These are phyloP conservation scores for Lamellibrachia satsuma DNA, from an alignment of 2,888 invertebrate species.

Conservation along the genomic window DNA sequence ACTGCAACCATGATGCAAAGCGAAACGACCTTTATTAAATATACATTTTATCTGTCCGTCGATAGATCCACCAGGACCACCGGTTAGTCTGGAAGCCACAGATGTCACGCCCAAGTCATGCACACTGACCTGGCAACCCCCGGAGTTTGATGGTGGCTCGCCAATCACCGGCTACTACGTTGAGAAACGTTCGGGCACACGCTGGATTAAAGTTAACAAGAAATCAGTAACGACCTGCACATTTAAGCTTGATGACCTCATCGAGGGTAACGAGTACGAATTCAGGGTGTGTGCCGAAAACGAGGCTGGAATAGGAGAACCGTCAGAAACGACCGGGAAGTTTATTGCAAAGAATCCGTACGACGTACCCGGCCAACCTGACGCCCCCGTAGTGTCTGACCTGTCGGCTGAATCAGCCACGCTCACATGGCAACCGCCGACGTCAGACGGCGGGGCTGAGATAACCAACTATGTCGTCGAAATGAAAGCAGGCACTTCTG, in stretches of 20 bases:
- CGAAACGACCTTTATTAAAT: not conserved
- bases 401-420: conserved; percentile 30
- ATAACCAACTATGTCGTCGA: conserved; percentile 36
- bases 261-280: conserved; percentile 59
- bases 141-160: conserved; percentile 63
- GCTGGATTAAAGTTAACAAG: conserved; percentile 93
- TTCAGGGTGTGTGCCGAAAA: conserved; percentile 64
- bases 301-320: conserved; percentile 60
- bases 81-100: conserved; percentile 45
- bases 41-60: not conserved
- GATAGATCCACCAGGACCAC: conserved; percentile 67
- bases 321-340: conserved; percentile 51
- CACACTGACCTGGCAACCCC: conserved; percentile 61
- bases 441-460: conserved; percentile 34
- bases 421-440: conserved; percentile 33
- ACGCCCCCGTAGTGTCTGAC: conserved; percentile 30
- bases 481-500: conserved; percentile 33
- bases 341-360: conserved; percentile 56
- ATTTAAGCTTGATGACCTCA: conserved; percentile 55
- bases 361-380: conserved; percentile 45
- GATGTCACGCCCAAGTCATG: conserved; percentile 59
- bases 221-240: conserved; percentile 73
- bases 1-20: too few relatives aligned
- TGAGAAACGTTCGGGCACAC: conserved; percentile 70
- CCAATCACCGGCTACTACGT: conserved; percentile 60